phyloP scores from a whole-genome alignment of 2,888 invertebrate species.

The Pristionchus maxplancki region DNA sequence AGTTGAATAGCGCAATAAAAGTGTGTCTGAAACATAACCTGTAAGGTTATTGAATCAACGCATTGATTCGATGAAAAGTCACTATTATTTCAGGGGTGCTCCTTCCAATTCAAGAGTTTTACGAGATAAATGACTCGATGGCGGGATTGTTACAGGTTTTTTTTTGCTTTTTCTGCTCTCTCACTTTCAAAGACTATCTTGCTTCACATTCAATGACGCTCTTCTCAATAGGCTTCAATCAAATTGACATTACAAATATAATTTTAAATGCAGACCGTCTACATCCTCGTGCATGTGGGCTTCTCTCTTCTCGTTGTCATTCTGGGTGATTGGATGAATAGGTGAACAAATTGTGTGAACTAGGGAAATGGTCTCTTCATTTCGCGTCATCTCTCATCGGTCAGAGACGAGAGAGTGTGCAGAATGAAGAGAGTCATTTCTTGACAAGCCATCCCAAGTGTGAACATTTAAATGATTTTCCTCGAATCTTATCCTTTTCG shows the following conservation, averaged over 20 bases:
- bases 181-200: background rate
- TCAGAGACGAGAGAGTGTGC: no score
- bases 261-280: background rate
- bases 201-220: background rate
- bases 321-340: background rate
- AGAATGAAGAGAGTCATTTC: no score
- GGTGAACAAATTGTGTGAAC: background rate
- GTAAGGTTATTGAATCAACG: no score
- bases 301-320: background rate
- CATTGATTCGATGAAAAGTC: no score
- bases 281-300: conserved; percentile 16
- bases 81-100: background rate
- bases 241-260: no score
- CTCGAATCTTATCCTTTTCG: no score
- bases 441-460: no score
- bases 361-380: no score
- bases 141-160: conserved; percentile 15
- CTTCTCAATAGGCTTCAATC: no score
- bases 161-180: background rate
- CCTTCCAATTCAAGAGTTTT: background rate
- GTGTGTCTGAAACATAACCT: background rate
- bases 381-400: no score
- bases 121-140: background rate
- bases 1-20: no score
- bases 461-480: no score